Conservation (phyloP, 2,888 invertebrate genomes). For the Hoplodrina ambigua region DNA sequence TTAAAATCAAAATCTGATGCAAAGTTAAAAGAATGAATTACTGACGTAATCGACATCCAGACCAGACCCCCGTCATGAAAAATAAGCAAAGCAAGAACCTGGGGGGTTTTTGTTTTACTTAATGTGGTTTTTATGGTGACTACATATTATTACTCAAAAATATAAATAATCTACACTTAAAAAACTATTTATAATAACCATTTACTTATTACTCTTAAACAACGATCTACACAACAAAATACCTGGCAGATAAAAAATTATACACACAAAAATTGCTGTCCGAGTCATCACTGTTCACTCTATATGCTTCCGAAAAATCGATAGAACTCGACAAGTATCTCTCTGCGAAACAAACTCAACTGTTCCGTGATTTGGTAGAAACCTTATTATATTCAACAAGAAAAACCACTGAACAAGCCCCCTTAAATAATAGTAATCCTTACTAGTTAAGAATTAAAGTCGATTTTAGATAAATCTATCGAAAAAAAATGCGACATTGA, state of each 20-base stretch:
- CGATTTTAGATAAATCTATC: conserved; percentile 12
- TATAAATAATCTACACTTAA: background rate
- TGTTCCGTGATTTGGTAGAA: background rate
- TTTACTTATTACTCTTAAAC: background rate
- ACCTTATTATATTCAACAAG: conserved; percentile 25
- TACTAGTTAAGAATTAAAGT: conserved; percentile 17
- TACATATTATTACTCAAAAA: background rate
- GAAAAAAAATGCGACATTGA: conserved; percentile 30
- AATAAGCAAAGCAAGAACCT: too few species aligned
- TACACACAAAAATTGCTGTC: conserved; percentile 62
- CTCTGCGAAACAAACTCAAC: conserved; percentile 53
- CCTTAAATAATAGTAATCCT: background rate
- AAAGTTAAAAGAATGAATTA: too few species aligned
- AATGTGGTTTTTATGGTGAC: too few species aligned
- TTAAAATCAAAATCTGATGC: too few species aligned
- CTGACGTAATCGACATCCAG: too few species aligned
- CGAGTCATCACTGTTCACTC: conserved; percentile 60
- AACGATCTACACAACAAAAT: conserved; percentile 49
- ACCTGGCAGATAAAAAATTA: conserved; percentile 71
- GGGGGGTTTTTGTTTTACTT: too few species aligned
- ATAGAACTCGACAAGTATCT: conserved; percentile 26
- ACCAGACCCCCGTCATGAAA: too few species aligned
- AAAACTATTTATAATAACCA: background rate
- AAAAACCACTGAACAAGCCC: conserved; percentile 1
- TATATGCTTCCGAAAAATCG: conserved; percentile 1